These are phyloP conservation scores for Spea multiplicata DNA, from an alignment of 2,113 vertebrate genomes.

Conservation along the genomic window DNA sequence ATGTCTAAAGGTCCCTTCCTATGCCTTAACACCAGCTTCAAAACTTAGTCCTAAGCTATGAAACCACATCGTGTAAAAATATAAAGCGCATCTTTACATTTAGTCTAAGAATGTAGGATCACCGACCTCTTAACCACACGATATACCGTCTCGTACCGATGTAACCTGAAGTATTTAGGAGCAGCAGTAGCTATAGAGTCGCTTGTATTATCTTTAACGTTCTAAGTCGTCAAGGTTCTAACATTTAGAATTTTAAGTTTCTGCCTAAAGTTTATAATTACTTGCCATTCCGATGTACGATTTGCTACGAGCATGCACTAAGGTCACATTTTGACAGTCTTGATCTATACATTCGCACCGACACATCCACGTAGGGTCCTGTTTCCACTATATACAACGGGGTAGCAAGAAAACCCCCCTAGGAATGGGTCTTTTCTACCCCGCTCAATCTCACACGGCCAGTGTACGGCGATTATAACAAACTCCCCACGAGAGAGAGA, in stretches of 20 bases:
- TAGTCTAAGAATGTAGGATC: neutral
- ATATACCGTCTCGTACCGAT: slow-evolving; percentile 47
- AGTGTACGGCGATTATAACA: too few relatives aligned
- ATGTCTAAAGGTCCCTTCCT: slow-evolving; percentile 50
- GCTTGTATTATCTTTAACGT: too few relatives aligned
- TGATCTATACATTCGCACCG: slow-evolving; percentile 56
- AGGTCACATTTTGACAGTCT: slow-evolving; percentile 58
- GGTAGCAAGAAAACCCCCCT: too few relatives aligned
- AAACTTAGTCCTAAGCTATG: slow-evolving; percentile 41
- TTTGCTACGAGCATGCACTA: slow-evolving; percentile 34
- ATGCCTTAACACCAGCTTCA: slow-evolving; percentile 22
- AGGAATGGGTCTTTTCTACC: too few relatives aligned
- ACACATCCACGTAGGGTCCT: slow-evolving; percentile 53
- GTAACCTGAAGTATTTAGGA: slow-evolving; percentile 22
- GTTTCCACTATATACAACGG: slow-evolving; percentile 39
- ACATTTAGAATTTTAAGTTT: too few relatives aligned
- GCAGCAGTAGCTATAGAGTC: too few relatives aligned
- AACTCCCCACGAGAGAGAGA: slow-evolving; percentile 57
- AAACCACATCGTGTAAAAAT: neutral
- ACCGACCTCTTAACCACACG: slow-evolving; percentile 42
- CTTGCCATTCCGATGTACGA: too few relatives aligned
- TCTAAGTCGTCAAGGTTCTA: too few relatives aligned
- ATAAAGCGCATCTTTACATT: neutral
- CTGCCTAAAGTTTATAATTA: too few relatives aligned
- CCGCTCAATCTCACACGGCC: too few relatives aligned